These are phyloP conservation scores for Lutra lutra DNA, from an alignment of 2,797 vertebrate species.

Conservation along the genomic window DNA sequence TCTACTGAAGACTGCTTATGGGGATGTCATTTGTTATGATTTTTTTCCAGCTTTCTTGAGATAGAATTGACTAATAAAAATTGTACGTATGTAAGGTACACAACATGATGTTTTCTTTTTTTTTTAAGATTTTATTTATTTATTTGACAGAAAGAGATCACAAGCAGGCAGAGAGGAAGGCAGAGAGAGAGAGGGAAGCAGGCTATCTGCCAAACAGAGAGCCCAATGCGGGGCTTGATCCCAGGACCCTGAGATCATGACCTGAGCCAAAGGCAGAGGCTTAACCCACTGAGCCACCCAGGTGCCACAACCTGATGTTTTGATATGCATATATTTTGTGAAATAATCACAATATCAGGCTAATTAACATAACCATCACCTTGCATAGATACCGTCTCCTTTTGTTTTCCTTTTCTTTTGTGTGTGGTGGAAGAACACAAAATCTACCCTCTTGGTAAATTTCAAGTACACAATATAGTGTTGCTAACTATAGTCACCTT, in stretches of 20 bases:
- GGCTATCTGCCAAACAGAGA: no score
- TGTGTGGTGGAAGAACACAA: background rate
- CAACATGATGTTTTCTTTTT: background rate
- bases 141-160: no score
- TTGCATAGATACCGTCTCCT: background rate
- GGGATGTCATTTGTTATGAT: background rate
- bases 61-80: background rate
- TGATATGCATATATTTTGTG: background rate
- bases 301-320: background rate
- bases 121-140: background rate
- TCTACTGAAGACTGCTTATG: background rate
- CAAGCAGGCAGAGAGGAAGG: no score
- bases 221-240: rapidly evolving
- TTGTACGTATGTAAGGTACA: background rate
- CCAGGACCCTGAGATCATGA: no score
- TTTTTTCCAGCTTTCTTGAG: background rate
- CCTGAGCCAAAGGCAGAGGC: no score
- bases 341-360: background rate
- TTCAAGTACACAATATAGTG: background rate
- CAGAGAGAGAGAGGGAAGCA: no score
- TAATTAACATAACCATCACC: background rate
- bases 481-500: background rate
- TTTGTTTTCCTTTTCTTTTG: background rate
- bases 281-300: no score
- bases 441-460: background rate